Evolutionary conservation across 1,140 invertebrate species (phyloP), one percentile per base, ranked within the genome.

Genomic region (Hylaeus anthracinus): DNA sequence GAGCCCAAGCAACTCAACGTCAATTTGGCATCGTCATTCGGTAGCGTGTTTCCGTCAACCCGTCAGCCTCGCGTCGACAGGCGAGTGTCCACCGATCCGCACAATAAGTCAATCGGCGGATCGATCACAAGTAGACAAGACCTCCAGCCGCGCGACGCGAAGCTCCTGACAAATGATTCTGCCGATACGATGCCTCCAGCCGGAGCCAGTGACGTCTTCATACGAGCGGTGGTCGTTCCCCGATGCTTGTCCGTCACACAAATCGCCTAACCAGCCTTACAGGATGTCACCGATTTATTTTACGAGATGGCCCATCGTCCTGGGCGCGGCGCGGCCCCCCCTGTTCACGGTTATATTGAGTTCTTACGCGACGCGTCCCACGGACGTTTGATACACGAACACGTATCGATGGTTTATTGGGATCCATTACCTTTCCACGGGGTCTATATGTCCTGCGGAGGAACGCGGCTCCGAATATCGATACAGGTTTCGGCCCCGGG

Each of bases 231-330:
- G 83, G 58, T 64, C 67, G 81, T 76, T 69, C 71, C 72, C 69
- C 45, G 65, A 51, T 55, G 63, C 65, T 77, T 88, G 88, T 89
- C 86, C 88, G 83, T 90, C 89, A 90, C 88, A 90, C 87, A 90
- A 90, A 90, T 90, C 88, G 87, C 82, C 86, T 86, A 65, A 90
- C 88, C 88, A 89, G 86, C 79, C 88, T 88, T 82, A 79, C 82
- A 87, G 83, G 86, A 90, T 91, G 90, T 91, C 90, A 90, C 89
- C 90, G 89, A 91, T 91, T 91, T 91, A 90, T 91, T 91, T 90
- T 86, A 90, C 86, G 89, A 89, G 89, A 75, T 70, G 79, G 65
- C 77, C 79, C 70, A 55, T 76, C 67, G 53, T 77, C 67, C 75
- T 86, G 84, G 86, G 82, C 65, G 89, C 87, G 82, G 83, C 83